Percentiles rank a stretch among this genome's conserved stretches.
Conservation (phyloP, 2,797 vertebrate genomes). For the Apogon hyalosoma region DNA sequence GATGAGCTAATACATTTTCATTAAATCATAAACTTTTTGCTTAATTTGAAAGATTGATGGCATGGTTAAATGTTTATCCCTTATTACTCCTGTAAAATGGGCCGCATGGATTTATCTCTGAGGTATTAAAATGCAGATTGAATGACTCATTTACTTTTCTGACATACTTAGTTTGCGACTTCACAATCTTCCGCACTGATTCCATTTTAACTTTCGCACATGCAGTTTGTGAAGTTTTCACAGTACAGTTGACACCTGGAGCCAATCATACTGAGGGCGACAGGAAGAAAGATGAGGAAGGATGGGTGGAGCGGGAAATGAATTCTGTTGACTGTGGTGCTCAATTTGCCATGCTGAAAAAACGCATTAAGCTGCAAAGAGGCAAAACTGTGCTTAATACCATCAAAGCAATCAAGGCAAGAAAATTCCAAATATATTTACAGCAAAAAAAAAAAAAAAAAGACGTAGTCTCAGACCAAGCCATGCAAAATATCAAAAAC, state of each 20-base stretch:
- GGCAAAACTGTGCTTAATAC: slow-evolving; percentile 85
- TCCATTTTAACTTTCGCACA: slow-evolving; percentile 31
- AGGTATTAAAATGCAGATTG: slow-evolving; percentile 41
- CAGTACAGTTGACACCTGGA: slow-evolving; percentile 93
- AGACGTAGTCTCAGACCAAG: slow-evolving; percentile 77
- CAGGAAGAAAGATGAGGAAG: slow-evolving; percentile 72
- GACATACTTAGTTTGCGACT: slow-evolving; percentile 27
- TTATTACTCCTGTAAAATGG: slow-evolving; percentile 40
- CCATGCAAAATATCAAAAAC: slow-evolving; percentile 85
- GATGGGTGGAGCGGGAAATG: slow-evolving; percentile 82
- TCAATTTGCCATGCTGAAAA: slow-evolving; percentile 84
- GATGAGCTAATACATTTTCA: slow-evolving; percentile 49
- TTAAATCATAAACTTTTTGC: slow-evolving; percentile 36
- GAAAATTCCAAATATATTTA: slow-evolving; percentile 77
- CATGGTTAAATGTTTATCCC: slow-evolving; percentile 38
- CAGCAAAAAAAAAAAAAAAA: slow-evolving; percentile 46
- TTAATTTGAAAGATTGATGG: slow-evolving; percentile 52
- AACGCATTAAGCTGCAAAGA: slow-evolving; percentile 75
- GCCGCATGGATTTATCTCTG: slow-evolving; percentile 23
- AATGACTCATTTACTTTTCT: slow-evolving; percentile 27
- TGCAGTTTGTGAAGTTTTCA: slow-evolving; percentile 80
- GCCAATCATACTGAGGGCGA: slow-evolving; percentile 79
- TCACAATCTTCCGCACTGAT: slow-evolving; percentile 43
- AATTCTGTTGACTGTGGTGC: slow-evolving; percentile 83
- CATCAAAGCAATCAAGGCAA: slow-evolving; percentile 82